These are phyloP conservation scores for Uria lomvia DNA, from an alignment of 2,113 vertebrate genomes.

Conservation along the genomic window DNA sequence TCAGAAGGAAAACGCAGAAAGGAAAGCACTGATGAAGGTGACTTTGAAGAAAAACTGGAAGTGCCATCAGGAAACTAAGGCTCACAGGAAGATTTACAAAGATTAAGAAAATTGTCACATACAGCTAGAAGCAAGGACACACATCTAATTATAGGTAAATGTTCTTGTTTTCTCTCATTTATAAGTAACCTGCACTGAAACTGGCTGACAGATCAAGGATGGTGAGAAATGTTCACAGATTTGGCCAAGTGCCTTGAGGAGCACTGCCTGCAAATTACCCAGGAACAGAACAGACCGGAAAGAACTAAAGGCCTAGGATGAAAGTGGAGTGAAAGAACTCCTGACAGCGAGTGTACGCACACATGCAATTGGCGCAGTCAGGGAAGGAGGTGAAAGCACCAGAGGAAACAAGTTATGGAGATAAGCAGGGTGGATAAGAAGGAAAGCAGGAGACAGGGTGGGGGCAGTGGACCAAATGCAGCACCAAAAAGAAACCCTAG, in stretches of 20 bases:
- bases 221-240: not conserved
- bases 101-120: not conserved
- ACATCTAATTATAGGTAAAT: not conserved
- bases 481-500: fast-evolving
- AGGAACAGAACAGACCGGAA: not conserved
- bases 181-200: not conserved
- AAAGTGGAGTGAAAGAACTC: not conserved
- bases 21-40: not conserved
- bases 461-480: not conserved
- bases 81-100: not conserved
- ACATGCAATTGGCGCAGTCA: not conserved
- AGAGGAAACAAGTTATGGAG: not conserved
- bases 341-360: not conserved
- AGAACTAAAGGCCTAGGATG: not conserved
- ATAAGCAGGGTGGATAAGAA: not conserved
- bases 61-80: not conserved
- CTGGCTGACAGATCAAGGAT: not conserved
- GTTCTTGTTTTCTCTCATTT: not conserved
- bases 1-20: not conserved
- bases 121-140: not conserved
- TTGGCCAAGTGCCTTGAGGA: not conserved
- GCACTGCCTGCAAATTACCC: not conserved
- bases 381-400: not conserved
- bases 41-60: not conserved
- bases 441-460: not conserved